These are phyloP conservation scores for Epizoanthus rinbou DNA, from an alignment of 92 coral and sea anemone species.

Conservation along the genomic window DNA sequence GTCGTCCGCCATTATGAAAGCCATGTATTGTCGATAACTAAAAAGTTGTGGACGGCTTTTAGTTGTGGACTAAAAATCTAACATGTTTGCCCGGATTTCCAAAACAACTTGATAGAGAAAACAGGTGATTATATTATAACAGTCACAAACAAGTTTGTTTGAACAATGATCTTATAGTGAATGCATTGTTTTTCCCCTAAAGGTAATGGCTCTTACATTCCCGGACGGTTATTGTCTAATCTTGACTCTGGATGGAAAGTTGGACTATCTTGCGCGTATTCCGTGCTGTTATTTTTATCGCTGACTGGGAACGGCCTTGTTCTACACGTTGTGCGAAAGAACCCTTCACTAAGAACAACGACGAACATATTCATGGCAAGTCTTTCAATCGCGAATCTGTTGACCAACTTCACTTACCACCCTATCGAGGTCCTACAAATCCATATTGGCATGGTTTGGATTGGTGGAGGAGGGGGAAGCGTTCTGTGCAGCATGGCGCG, in stretches of 20 bases:
- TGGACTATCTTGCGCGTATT: conserved; percentile 14
- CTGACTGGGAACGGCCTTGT: conserved; percentile 20
- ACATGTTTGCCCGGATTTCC: too few species aligned
- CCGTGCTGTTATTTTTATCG: background rate
- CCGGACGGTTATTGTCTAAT: background rate
- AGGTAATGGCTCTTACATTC: conserved; percentile 15
- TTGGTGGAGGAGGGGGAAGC: background rate
- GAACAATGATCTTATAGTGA: too few species aligned
- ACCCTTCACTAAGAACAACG: conserved; percentile 13
- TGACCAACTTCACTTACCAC: conserved; percentile 7
- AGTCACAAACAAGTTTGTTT: too few species aligned
- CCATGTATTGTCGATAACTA: too few species aligned
- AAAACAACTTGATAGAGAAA: too few species aligned
- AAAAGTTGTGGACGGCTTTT: too few species aligned
- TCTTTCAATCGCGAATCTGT: conserved; percentile 5
- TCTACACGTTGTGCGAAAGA: background rate
- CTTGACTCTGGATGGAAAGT: conserved; percentile 10
- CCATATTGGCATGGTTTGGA: conserved; percentile 21
- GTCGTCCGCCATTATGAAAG: too few species aligned
- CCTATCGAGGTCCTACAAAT: conserved; percentile 14
- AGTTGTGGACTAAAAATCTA: too few species aligned
- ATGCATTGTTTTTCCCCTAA: background rate
- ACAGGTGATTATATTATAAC: too few species aligned
- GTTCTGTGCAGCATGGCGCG: background rate
- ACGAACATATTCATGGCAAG: conserved; percentile 18